These are phyloP conservation scores for Zygaena filipendulae DNA, from an alignment of 2,888 invertebrate genomes.

Conservation along the genomic window DNA sequence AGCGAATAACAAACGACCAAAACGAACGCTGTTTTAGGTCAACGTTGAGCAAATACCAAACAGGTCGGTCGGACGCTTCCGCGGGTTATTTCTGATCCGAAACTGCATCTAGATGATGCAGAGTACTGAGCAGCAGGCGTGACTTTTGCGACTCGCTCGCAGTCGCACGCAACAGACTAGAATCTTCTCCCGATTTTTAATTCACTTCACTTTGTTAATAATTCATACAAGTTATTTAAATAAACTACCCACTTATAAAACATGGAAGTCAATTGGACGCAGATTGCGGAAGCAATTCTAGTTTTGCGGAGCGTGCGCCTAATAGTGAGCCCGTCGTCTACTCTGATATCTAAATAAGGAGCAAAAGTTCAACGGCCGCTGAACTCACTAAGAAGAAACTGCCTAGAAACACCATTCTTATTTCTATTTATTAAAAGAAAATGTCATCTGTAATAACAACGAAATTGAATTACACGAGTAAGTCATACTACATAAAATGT, in stretches of 20 bases:
- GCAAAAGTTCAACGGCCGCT: conserved; percentile 62
- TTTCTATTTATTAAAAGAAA: too few relatives aligned
- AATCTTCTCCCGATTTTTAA: too few relatives aligned
- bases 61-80: conserved; percentile 66
- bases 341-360: conserved; percentile 67
- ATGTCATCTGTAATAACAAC: too few relatives aligned
- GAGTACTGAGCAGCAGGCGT: conserved; percentile 40
- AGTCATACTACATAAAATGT: too few relatives aligned
- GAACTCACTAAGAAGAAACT: conserved; percentile 42
- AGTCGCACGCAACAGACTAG: too few relatives aligned
- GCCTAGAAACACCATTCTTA: conserved; percentile 39
- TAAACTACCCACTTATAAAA: too few relatives aligned
- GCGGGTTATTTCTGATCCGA: conserved; percentile 66
- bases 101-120: conserved; percentile 50
- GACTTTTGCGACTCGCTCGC: conserved; percentile 50
- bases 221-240: too few relatives aligned
- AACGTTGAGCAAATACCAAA: conserved; percentile 69
- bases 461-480: too few relatives aligned
- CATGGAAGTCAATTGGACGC: too few relatives aligned
- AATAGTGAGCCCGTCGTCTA: conserved; percentile 58
- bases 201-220: too few relatives aligned
- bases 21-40: conserved; percentile 67
- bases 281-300: conserved; percentile 53
- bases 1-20: conserved; percentile 64
- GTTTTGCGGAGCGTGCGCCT: conserved; percentile 46